Evolutionary conservation across 2,797 vertebrate genomes (phyloP).

Genomic region (Carduelis carduelis): DNA sequence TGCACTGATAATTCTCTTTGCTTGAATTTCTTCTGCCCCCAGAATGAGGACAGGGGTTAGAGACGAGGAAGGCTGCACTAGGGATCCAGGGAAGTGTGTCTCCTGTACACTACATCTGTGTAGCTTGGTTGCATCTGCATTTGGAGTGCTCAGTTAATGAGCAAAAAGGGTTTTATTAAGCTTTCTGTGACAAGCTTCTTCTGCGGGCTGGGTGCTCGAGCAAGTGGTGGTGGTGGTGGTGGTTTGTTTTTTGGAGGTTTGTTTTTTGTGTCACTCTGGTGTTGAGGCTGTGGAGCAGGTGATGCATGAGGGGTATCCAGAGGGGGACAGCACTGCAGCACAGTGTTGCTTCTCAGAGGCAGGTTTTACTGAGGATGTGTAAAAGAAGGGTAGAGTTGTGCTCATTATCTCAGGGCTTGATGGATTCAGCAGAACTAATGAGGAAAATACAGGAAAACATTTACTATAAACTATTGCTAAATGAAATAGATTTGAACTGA

Average conservation of each 20-base stretch:
- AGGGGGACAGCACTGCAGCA: accelerated
- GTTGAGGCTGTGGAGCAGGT: background rate
- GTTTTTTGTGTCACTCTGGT: no score
- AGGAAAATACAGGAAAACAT: slow-evolving; percentile 36
- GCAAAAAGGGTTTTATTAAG: background rate
- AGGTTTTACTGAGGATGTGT: background rate
- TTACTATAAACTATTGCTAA: slow-evolving; percentile 21
- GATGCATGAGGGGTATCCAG: accelerated
- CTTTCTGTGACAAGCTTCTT: background rate
- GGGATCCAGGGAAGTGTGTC: background rate
- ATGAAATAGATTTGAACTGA: slow-evolving; percentile 47
- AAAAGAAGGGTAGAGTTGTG: background rate
- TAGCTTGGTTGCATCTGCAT: background rate
- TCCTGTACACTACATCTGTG: background rate
- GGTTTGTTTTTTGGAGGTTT: background rate
- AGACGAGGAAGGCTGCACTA: background rate
- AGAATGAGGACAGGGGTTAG: background rate
- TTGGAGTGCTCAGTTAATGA: background rate
- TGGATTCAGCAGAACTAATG: slow-evolving; percentile 35
- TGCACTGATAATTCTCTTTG: background rate
- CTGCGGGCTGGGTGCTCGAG: accelerated
- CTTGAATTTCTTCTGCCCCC: background rate
- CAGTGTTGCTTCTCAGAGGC: background rate
- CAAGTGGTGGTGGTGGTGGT: accelerated
- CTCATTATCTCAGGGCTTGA: background rate